phyloP scores from a whole-genome alignment of 1,140 invertebrate species.

The Procambarus clarkii region DNA sequence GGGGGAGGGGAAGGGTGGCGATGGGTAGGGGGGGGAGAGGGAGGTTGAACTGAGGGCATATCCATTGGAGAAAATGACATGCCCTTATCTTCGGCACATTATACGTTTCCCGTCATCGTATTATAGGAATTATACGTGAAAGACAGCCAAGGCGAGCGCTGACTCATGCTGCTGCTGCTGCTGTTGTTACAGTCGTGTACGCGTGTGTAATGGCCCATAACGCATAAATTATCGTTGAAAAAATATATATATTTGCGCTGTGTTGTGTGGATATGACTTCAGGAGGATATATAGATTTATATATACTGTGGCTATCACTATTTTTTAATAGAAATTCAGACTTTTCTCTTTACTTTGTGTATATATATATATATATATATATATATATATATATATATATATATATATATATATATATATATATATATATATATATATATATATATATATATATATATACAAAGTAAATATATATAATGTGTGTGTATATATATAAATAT shows the following conservation, averaged over 20 bases:
- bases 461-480: too few species aligned
- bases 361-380: too few species aligned
- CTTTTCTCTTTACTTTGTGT: background rate
- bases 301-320: background rate
- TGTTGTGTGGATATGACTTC: background rate
- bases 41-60: background rate
- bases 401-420: too few species aligned
- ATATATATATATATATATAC: too few species aligned
- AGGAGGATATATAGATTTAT: background rate
- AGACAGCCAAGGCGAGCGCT: background rate
- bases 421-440: too few species aligned
- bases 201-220: background rate
- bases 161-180: background rate
- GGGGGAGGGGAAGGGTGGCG: background rate
- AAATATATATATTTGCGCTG: background rate
- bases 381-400: too few species aligned
- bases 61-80: background rate
- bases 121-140: constrained; percentile 13
- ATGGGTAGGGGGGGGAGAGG: background rate
- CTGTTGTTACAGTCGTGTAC: background rate
- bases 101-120: background rate
- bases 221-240: background rate
- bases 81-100: background rate
- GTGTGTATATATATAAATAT: background rate
- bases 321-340: background rate